Evolutionary conservation across 1,140 invertebrate species (phyloP), one percentile per base, ranked within the genome.

Genomic region (Drosophila ironensis): DNA sequence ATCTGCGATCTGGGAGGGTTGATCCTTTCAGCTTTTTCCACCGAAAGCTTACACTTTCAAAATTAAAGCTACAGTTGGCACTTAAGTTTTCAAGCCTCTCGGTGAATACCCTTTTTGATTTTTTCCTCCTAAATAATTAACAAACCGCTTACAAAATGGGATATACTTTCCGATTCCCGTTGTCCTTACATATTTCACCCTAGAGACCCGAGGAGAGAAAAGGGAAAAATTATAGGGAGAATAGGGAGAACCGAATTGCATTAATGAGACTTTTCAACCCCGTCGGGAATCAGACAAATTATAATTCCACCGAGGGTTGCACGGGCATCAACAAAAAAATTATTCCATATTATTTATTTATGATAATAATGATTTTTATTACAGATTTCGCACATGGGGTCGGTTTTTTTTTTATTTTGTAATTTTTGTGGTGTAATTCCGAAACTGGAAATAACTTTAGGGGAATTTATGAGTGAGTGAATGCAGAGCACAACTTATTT

Each of bases 221-320:
- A n/a, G 4, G 11, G 2, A 9, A 11, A 19, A 41, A 17, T 30
- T 54, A 11, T 24, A 17, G 7, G 5, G 9, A 38, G 47, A 52
- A 22, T 22, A 14, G n/a, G 7, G 12, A 40, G 54, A 59, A 17
- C 7, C 33, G 30, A 27, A 30, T 35, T 45, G 74, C 74, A 69
- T 78, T 78, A 64, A 73, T 69, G 63, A 44, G 75, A 64, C 52
- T 42, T 77, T 28, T 61, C 74, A 61, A 77, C 74, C 74, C 73
- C 24, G 33, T 28, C n/a, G 33, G 37, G 41, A 53, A 45, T 33
- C 38, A 16, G 20, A 37, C 11, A 57, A 57, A 45, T 42, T 33
- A 25, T 44, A 44, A 44, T 35, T 20, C 27, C 37, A 11, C 1
- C 12, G 28, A 40, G 56, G 57, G 53, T 61, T 59, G 57, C 22